Evolutionary conservation across 2,888 invertebrate species (phyloP), one percentile per base, ranked within the genome.

Genomic region (Zaprionus lineosus): DNA sequence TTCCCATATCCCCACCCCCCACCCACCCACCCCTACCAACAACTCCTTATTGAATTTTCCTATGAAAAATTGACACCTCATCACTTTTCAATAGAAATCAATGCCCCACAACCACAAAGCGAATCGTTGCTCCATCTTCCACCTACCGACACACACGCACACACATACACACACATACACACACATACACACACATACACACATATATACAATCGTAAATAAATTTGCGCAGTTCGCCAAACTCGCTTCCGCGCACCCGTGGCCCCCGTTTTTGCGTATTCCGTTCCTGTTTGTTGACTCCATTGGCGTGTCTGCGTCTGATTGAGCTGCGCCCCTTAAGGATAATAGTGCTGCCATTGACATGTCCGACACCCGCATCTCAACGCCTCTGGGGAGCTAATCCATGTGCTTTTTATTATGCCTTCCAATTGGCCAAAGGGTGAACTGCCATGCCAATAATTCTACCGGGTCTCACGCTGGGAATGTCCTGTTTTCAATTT

Each of bases 21-120:
- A 7, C 1, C 12, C 9, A 8, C 11, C 0, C 2, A 21, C 1
- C 15, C 4, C 7, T 26, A 1, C 36, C 7, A 24, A 1, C 46
- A 6, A 1, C n/a, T 9, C 8, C 11, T 37, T 50, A 56, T 78
- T 71, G 71, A 57, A 47, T 51, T 60, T 60, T 55, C 33, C 72
- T 44, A 53, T 72, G 65, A 73, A 74, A 81, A 84, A 84, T 81
- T 84, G 84, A 84, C 81, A 84, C 84, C 84, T 81, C 84, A 81
- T 84, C 84, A 82, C 67, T 71, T 84, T 83, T 83, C 84, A 79
- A 83, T 83, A 62, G 64, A 58, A 63, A 61, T 68, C 72, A 57
- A 65, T 62, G 71, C 44, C 12, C 46, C 51, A 44, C 48, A 58
- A 57, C 28, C 43, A 43, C 48, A 48, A 26, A 8, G 8, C n/a